These are phyloP conservation scores for Galeopsomyia nigrocyanea DNA, from an alignment of 2,888 invertebrate genomes.

Conservation along the genomic window DNA sequence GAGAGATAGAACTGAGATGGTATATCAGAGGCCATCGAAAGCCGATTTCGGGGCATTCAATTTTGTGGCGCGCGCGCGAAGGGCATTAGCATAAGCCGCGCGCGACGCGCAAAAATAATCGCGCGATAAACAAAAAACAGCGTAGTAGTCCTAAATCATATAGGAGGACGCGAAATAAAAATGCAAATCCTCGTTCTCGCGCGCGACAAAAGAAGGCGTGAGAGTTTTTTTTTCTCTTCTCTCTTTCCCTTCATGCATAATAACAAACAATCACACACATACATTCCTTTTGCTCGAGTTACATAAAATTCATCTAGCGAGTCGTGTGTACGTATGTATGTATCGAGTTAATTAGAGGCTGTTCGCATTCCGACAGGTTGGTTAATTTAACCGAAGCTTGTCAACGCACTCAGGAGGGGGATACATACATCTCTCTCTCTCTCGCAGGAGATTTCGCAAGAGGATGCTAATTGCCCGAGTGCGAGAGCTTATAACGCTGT, in stretches of 20 bases:
- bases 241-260: conserved; percentile 3
- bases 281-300: not conserved
- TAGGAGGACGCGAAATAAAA: not conserved
- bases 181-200: conserved; percentile 20
- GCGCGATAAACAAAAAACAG: too few relatives aligned
- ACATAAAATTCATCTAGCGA: conserved; percentile 16
- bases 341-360: conserved; percentile 44
- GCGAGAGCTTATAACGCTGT: not conserved
- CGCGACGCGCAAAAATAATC: too few relatives aligned
- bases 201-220: conserved; percentile 4
- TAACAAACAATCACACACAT: not conserved
- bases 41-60: too few relatives aligned
- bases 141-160: too few relatives aligned
- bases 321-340: not conserved
- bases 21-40: too few relatives aligned
- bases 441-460: conserved; percentile 23
- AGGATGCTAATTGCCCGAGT: conserved; percentile 37
- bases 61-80: too few relatives aligned
- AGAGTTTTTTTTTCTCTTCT: not conserved
- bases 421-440: not conserved
- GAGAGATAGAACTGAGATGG: too few relatives aligned
- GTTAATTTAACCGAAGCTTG: conserved; percentile 41
- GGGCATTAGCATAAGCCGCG: too few relatives aligned
- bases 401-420: conserved; percentile 25
- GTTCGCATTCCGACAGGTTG: conserved; percentile 47